Percentiles rank a stretch among this genome's conserved stretches.
These are phyloP conservation scores for Hystrix brachyura DNA, from an alignment of 2,113 vertebrate species.

Conservation along the genomic window DNA sequence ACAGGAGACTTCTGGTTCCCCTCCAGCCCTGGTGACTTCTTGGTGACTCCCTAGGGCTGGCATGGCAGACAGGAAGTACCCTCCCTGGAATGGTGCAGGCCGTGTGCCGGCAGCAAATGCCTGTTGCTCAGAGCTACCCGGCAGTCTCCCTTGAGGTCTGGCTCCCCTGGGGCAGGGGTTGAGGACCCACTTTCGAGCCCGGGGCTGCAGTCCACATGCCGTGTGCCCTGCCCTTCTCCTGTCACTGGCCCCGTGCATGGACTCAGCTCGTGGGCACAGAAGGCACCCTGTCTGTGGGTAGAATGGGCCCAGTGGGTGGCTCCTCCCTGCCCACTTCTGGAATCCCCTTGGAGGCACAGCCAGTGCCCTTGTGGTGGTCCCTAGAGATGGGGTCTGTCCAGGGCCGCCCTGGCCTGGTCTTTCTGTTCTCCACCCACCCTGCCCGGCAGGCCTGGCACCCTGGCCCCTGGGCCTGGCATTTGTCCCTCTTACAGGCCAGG, in stretches of 20 bases:
- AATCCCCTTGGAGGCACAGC: background rate
- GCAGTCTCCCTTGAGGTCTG: background rate
- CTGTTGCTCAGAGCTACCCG: background rate
- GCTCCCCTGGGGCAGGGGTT: fast-evolving
- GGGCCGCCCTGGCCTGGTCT: background rate
- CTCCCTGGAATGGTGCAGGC: background rate
- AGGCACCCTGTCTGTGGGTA: background rate
- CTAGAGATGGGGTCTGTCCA: too few species aligned
- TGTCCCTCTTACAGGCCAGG: too few species aligned
- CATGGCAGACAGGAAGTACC: background rate
- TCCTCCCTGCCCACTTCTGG: background rate
- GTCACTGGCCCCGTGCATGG: fast-evolving
- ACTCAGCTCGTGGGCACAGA: background rate
- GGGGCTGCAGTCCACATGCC: background rate
- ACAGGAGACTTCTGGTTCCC: background rate
- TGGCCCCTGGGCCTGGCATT: background rate
- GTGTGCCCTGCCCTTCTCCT: fast-evolving
- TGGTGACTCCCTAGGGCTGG: background rate
- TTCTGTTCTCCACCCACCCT: fast-evolving
- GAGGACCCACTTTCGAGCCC: background rate
- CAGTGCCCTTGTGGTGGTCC: background rate
- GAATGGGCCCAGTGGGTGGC: slow-evolving; percentile 16
- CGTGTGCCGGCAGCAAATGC: fast-evolving
- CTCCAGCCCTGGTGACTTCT: background rate
- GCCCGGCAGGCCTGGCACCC: fast-evolving